These are phyloP conservation scores for Nymphalis urticae DNA, from an alignment of 2,888 invertebrate genomes.

Conservation along the genomic window DNA sequence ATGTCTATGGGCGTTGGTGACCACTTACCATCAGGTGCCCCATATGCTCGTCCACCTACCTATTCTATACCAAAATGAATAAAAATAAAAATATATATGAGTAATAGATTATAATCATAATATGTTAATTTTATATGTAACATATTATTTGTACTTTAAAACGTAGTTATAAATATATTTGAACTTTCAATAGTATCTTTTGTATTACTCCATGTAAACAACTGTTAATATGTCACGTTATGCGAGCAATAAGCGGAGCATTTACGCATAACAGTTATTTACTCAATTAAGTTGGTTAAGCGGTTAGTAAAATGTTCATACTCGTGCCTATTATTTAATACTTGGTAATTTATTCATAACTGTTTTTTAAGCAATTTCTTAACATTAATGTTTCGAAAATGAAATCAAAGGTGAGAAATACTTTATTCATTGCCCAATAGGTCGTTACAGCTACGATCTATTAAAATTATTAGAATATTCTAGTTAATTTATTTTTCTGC, in stretches of 20 bases:
- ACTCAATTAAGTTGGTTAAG: neutral
- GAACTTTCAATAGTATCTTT: neutral
- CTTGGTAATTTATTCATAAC: neutral
- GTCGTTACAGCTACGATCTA: constrained; percentile 22
- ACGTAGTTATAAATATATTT: constrained; percentile 5
- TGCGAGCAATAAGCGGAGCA: constrained; percentile 2
- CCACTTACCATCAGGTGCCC: too few species aligned
- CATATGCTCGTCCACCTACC: too few species aligned
- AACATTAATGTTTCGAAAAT: constrained; percentile 12
- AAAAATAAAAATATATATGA: too few species aligned
- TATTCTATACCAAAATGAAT: too few species aligned
- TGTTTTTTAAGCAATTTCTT: constrained; percentile 9
- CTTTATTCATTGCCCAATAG: constrained; percentile 26
- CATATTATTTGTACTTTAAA: neutral
- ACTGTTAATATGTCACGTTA: constrained; percentile 2
- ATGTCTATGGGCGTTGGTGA: too few species aligned
- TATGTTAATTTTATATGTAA: neutral
- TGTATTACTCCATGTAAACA: constrained; percentile 1
- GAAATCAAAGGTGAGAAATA: constrained; percentile 17
- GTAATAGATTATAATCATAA: too few species aligned
- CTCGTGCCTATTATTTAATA: neutral
- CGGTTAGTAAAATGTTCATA: neutral
- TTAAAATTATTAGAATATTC: constrained; percentile 22
- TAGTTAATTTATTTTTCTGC: constrained; percentile 27
- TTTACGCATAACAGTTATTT: constrained; percentile 8